Base-by-base conservation (phyloP, 2,888 invertebrate species). In the Mesochorus sp. region DNA sequence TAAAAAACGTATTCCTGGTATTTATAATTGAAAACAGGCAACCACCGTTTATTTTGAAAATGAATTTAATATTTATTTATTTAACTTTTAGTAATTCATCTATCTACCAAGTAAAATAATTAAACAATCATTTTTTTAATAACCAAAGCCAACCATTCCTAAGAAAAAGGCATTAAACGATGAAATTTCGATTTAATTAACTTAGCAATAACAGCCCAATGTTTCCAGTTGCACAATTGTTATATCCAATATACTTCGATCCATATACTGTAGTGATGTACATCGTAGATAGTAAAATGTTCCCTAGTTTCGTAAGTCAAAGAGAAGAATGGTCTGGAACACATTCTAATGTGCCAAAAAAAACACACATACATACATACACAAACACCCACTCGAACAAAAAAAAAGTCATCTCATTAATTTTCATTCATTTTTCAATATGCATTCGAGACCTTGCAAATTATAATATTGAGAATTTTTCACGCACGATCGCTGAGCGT, bases 271-370 rank as follows among this genome's bases (percentile, higher is more conserved):
- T 75, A 79, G 70, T 47, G 34, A 39, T 62, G 55, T 42, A 59
- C 17, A 5, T 12, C 12, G 19, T 47, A 67, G 39, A 47, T 75
- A 71, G 73, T 59, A 55, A 47, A 74, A 66, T 49, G n/a, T 55
- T 77, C 67, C 76, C 66, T 81, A 80, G 76, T 62, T 70, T n/a
- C 47, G 28, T 78, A 79, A 79, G 64, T 79, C 8, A 84, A 81
- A 87, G 90, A 89, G 89, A 90, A 89, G 87, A 89, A 90, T 90
- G 89, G 89, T 89, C 89, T 90, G 89, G 86, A 89, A 90, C 89
- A 86, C 89, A 89, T 90, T 89, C 76, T 82, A 83, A 85, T 80
- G 87, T 88, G 88, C 87, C 87, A 89, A 90, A 86, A 84, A 74
- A 73, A 26, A 19, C 47, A 44, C 26, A 64, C 14, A 55, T 6